Base-by-base conservation (phyloP, 2,888 invertebrate species). In the Mystacides longicornis region DNA sequence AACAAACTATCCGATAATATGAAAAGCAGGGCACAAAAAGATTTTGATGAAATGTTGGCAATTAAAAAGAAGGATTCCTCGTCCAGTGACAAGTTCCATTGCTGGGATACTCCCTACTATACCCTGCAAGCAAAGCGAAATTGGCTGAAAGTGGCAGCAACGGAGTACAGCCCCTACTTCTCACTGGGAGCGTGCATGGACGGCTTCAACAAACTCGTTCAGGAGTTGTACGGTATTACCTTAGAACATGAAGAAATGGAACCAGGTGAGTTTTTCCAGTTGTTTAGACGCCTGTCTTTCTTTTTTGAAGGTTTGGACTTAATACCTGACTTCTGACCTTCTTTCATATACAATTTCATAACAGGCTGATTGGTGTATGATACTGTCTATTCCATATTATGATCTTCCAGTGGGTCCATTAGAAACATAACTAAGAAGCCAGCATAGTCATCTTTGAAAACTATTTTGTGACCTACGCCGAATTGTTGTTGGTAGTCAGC, bases 141-240 rank as follows among this genome's bases (percentile, higher is more conserved):
- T 57, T 79, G 86, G 65, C 73, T 91, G 0, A 81, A 86, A 57
- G 83, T 85, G 0, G 83, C 83, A 11, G 80, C 82, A 52, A 78
- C 82, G 3, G 89, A 91, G 64, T 89, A 87, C 65, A 80, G 87
- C 43, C 90, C 89, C 2, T 95, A 87, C 70, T 94, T 93, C 71
- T 95, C 91, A 11, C 77, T 98, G 1, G 97, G 97, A 1, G 83
- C 87, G 5, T 96, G 97, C 65, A 97, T 99, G 94, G 95, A 96
- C 66, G 99, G 98, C 0, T 75, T 99, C n/a, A 91, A 92, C 68
- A 81, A 85, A 67, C 72, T 99, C n/a, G 88, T 94, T 62, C 81
- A 86, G 59, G 80, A 83, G 20, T 74, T 98, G 3, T 96, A 88
- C 65, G 91, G 89, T 1, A 88, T 98, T 37, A 81, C 80, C 1